Base-by-base conservation (phyloP, 1,140 invertebrate species). In the Triops longicaudatus region DNA sequence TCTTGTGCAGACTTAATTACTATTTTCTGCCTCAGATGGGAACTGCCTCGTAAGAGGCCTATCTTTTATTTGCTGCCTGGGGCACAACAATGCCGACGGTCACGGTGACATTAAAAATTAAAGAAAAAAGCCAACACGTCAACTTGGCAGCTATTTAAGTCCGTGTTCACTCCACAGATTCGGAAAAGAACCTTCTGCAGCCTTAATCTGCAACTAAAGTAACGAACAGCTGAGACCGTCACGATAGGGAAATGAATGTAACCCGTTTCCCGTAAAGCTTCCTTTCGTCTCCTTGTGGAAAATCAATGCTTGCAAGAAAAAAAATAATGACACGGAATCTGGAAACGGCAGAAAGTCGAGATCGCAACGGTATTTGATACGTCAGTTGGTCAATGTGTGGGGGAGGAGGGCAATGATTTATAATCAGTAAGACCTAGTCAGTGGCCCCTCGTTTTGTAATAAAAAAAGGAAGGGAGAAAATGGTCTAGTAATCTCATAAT, bases 351-450 rank as follows among this genome's bases (percentile, higher is more conserved):
- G 50, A 63, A 63, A 63, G 50, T 63, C 22, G 50, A 22, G 22
- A n/a, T 22, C 22, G 7, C 22, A 10, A 63, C 17, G 50, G 50
- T n/a, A 63, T 17, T 63, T 63, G 50, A 17, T 63, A 63, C 50
- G 50, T 63, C 50, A 63, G 50, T 63, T 63, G 50, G n/a, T 22
- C 50, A 63, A 63, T 63, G 50, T 9, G 50, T 63, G 50, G 50
- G 22, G 50, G 22, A 63, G 22, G 44, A 12, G 44, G 50, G 14
- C 50, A 10, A 63, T 63, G 50, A 63, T 63, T 63, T 63, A 63
- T 22, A 63, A 63, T 63, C 17, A 63, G 50, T 63, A 6, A 63
- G 10, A 6, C 50, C 17, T 63, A 63, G 7, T n/a, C 14, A 63
- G n/a, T 63, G 14, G 50, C 17, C 22, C 50, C 50, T 63, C 14